Conservation (phyloP, 1,140 invertebrate species). For the Melanaphis sacchari region DNA sequence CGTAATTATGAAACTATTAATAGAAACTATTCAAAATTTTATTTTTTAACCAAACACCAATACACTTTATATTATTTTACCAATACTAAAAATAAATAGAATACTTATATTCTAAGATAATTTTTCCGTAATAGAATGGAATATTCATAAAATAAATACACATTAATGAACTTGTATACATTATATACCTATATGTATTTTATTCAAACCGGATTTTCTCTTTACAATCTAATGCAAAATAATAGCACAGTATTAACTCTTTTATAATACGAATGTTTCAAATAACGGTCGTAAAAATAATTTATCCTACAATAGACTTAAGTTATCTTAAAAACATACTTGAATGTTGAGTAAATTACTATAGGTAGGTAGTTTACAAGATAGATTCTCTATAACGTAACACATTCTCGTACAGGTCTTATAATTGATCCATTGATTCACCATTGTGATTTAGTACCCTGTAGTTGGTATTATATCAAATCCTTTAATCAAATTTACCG, state of each 20-base stretch:
- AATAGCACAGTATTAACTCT: neutral
- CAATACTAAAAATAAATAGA: neutral
- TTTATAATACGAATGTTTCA: neutral
- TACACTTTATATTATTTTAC: neutral
- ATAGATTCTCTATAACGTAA: neutral
- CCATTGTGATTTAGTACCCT: neutral
- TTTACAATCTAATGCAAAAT: neutral
- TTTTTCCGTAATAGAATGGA: neutral
- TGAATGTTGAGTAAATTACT: neutral
- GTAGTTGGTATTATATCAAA: neutral
- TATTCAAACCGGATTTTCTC: neutral
- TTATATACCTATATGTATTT: neutral
- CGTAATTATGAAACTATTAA: neutral
- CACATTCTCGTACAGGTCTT: neutral
- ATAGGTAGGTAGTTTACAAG: neutral
- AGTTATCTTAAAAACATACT: neutral
- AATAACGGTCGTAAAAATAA: neutral
- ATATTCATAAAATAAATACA: neutral
- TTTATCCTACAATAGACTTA: neutral
- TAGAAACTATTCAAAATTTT: neutral
- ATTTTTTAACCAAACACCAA: neutral
- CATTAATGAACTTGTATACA: neutral
- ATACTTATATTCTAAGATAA: neutral
- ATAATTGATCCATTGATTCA: slow-evolving; percentile 25
- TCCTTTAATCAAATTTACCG: slow-evolving; percentile 19